Evolutionary conservation across 1,140 invertebrate genomes (phyloP).

Genomic region (Battus philenor): DNA sequence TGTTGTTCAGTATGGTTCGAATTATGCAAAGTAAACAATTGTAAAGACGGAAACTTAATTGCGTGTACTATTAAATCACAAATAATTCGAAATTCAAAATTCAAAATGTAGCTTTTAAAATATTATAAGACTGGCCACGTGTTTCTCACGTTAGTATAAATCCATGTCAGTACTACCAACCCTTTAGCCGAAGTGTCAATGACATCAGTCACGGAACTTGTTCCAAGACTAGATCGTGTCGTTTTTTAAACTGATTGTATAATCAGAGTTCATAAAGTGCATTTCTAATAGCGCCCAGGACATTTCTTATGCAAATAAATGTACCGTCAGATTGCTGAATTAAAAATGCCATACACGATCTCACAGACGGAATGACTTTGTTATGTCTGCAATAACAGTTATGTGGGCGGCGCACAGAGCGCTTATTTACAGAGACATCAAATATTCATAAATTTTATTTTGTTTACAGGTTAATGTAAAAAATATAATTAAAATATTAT

Average conservation of each 20-base stretch:
- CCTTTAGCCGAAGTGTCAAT: neutral
- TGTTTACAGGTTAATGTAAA: too few species aligned
- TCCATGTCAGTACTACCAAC: too few species aligned
- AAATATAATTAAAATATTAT: too few species aligned
- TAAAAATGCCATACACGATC: slow-evolving; percentile 19
- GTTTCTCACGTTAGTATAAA: too few species aligned
- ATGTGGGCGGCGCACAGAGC: slow-evolving; percentile 1
- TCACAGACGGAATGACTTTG: slow-evolving; percentile 3
- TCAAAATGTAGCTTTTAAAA: too few species aligned
- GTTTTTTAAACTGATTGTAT: neutral
- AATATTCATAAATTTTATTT: too few species aligned
- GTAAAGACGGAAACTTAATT: too few species aligned
- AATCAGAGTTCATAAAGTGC: slow-evolving; percentile 9
- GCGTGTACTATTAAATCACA: too few species aligned
- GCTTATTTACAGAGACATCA: neutral
- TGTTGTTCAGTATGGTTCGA: too few species aligned
- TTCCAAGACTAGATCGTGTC: neutral
- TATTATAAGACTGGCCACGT: too few species aligned
- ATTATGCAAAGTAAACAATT: too few species aligned
- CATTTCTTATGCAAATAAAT: slow-evolving; percentile 19
- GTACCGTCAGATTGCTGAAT: slow-evolving; percentile 6
- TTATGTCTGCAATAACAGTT: slow-evolving; percentile 9
- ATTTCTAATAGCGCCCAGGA: slow-evolving; percentile 6
- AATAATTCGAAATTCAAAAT: too few species aligned
- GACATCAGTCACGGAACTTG: neutral